Base-by-base conservation (phyloP, 2,113 vertebrate genomes). In the Psammodynastes pulverulentus region DNA sequence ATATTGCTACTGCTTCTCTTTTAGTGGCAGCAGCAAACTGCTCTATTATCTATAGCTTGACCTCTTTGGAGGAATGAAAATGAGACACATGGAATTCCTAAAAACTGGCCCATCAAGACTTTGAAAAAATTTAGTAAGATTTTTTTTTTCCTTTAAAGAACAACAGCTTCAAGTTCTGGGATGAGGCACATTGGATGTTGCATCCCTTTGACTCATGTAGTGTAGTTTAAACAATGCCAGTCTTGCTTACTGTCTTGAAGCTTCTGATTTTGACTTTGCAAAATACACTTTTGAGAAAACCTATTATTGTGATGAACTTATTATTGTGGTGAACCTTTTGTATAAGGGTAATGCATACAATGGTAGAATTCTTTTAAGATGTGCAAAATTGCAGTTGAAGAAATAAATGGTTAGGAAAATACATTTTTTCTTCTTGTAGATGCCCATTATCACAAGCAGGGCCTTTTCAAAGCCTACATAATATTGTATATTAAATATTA, bases 41-140 rank as follows among this genome's bases (percentile, higher is more conserved):
- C 94, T 95, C 95, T 93, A 91, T 93, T 93, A 95, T 89, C 96
- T 94, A 87, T 94, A 96, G 96, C 95, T 96, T 97, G 97, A 97
- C 97, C 97, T 95, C 95, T 97, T 98, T 97, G 92, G 96, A 95
- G 94, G 95, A 95, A 88, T 95, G 91, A 79, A 91, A 92, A 89
- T 0, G 0, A 93, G 92, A 89, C 93, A 87, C 45, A 90, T 96
- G 93, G 94, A 94, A 92, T 96, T 97, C 94, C 94, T 97, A 92
- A 97, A 97, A 96, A 95, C 96, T 96, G 94, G 96, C 97, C 96
- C 95, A 94, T 92, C 95, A 95, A 96, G 94, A 93, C 96, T 94
- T 92, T 94, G 96, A 95, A 96, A 95, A 95, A 96, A 96, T 95
- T 95, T 96, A 94, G 96, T 95, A 88, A 84, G 72, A 13, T 95